Evolutionary conservation across 2,797 vertebrate species (phyloP).

Genomic region (Lepus townsendii): DNA sequence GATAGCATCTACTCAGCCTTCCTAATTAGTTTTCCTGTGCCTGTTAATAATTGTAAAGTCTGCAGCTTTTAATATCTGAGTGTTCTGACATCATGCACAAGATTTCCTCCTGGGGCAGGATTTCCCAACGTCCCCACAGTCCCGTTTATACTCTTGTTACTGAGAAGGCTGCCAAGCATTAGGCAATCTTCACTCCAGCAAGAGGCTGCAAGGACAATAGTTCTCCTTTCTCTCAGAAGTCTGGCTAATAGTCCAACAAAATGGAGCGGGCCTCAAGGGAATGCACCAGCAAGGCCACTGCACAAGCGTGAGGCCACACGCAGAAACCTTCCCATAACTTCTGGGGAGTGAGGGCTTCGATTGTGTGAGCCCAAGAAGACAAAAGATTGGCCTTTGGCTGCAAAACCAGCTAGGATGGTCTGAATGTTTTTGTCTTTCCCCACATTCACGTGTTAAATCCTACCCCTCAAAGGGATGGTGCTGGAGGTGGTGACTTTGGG

Average conservation of each 20-base stretch:
- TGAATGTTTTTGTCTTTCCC: background rate
- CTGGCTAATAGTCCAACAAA: slow-evolving; percentile 24
- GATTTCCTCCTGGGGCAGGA: slow-evolving; percentile 67
- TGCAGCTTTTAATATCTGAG: slow-evolving; percentile 50
- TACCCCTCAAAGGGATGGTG: background rate
- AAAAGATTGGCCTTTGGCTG: background rate
- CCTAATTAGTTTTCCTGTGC: slow-evolving; percentile 63
- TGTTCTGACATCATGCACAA: slow-evolving; percentile 27
- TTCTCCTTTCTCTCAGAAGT: slow-evolving; percentile 42
- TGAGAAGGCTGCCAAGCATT: slow-evolving; percentile 58
- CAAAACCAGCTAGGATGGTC: background rate
- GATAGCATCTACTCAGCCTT: background rate
- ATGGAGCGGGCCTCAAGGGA: slow-evolving; percentile 7
- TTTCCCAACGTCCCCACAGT: slow-evolving; percentile 71
- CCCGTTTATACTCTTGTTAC: slow-evolving; percentile 47
- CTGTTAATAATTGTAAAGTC: background rate
- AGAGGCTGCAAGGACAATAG: background rate
- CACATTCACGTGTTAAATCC: background rate
- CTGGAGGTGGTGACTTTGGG: background rate
- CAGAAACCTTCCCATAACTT: background rate
- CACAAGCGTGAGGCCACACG: background rate
- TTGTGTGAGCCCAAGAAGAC: background rate
- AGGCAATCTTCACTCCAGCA: slow-evolving; percentile 41
- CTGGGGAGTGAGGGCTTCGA: background rate
- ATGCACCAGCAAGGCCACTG: background rate